A percentile compares a stretch with the other conserved stretches of the same genome.
Evolutionary conservation across 2,797 vertebrate genomes (phyloP).

Genomic region (Eidolon dupreanum): DNA sequence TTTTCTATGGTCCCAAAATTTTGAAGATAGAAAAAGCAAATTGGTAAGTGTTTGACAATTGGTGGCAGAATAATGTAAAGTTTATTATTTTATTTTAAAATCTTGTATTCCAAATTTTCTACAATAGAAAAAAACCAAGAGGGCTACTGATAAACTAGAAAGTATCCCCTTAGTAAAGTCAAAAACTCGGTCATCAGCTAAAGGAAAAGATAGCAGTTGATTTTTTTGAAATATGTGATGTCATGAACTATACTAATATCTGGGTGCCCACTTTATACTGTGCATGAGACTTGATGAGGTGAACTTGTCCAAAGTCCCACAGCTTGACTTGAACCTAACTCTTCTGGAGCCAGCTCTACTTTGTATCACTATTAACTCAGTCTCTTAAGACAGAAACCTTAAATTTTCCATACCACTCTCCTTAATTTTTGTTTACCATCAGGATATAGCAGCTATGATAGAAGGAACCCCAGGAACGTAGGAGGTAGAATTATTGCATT

Average conservation of each 20-base stretch:
- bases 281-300: neutral
- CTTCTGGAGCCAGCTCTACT: neutral
- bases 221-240: neutral
- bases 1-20: neutral
- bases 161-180: neutral
- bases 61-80: neutral
- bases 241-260: neutral
- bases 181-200: neutral
- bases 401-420: neutral
- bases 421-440: neutral
- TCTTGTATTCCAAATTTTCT: constrained; percentile 10
- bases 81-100: neutral
- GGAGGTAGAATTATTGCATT: neutral
- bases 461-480: neutral
- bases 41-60: neutral
- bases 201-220: neutral
- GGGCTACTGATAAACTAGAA: neutral
- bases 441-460: neutral
- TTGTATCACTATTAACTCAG: neutral
- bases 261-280: neutral
- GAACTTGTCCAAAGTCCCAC: neutral
- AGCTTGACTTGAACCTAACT: neutral
- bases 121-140: neutral
- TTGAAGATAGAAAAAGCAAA: constrained; percentile 7
- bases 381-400: neutral